A percentile compares a stretch with the other conserved stretches of the same genome.
Conservation (phyloP, 1,140 invertebrate species). For the Aphaenogaster floridana region DNA sequence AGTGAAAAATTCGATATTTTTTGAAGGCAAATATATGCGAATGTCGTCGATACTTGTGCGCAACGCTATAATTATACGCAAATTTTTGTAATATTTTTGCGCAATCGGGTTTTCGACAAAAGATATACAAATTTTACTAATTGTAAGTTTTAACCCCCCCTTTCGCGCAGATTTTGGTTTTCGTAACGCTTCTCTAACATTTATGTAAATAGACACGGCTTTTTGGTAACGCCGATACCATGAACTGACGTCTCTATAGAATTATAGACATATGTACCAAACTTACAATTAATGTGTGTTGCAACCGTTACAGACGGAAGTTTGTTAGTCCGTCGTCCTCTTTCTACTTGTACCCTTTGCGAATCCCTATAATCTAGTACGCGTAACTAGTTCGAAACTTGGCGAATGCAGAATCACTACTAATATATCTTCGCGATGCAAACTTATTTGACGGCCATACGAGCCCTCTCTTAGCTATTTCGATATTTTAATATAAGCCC, state of each 20-base stretch:
- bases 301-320: background rate
- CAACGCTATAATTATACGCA: background rate
- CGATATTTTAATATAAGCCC: conserved; percentile 5
- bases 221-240: background rate
- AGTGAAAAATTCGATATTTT: conserved; percentile 38
- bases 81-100: conserved; percentile 3
- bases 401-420: conserved; percentile 47
- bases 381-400: conserved; percentile 56
- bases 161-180: background rate
- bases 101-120: background rate
- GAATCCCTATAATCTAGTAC: conserved; percentile 48
- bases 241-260: background rate
- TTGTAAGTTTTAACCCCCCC: background rate
- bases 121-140: background rate
- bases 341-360: conserved; percentile 31
- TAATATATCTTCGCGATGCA: conserved; percentile 26
- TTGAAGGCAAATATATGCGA: conserved; percentile 10
- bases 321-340: conserved; percentile 33
- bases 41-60: background rate
- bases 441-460: conserved; percentile 44
- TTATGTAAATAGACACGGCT: background rate
- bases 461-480: background rate
- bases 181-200: background rate
- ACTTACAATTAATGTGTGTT: conserved; percentile 50
- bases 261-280: background rate